Evolutionary conservation across 2,113 vertebrate species (phyloP), one percentile per base, ranked within the genome.

Genomic region (Bostrychus sinensis): DNA sequence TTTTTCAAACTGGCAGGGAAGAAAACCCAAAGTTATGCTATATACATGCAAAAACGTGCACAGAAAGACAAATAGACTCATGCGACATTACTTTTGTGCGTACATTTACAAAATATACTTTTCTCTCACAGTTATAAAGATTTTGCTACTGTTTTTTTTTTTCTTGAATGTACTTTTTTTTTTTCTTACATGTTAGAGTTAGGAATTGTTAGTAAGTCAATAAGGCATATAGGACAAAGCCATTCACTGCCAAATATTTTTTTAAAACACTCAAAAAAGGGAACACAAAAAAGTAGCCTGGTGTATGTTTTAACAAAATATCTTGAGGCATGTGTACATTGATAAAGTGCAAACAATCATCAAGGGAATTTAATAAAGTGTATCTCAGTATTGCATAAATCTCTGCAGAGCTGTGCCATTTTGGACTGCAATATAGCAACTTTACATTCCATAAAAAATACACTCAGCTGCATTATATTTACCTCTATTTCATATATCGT

Each of bases 171-270:
- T 71, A 50, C 51, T 37, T 50, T 48, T 41, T 7, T 7, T n/a
- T 45, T 61, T 0, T 12, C 6, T 66, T 56, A 34, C 20, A 51
- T 51, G 17, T 58, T 51, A 62, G 37, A 12, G 36, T 51, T 13
- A 1, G 17, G 26, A 41, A 62, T 43, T 45, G 74, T 60, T 54
- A 66, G 56, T n/a, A 30, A 38, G 20, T 85, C 51, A 57, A 63
- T 87, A 86, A 89, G 86, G 86, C 84, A 77, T 71, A 68, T 69
- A 67, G 20, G 74, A 75, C 51, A 67, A n/a, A 75, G 71, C 57
- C 68, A 45, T 74, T 70, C 58, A 62, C 17, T n/a, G 56, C 81
- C 61, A 66, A 60, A 77, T 70, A 60, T 70, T 64, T 23, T 50
- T 36, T 58, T 5, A 12, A 7, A 64, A 0, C 0, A 43, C 8